Base-by-base conservation (phyloP, 2,888 invertebrate species). In the Colostygia pectinataria region DNA sequence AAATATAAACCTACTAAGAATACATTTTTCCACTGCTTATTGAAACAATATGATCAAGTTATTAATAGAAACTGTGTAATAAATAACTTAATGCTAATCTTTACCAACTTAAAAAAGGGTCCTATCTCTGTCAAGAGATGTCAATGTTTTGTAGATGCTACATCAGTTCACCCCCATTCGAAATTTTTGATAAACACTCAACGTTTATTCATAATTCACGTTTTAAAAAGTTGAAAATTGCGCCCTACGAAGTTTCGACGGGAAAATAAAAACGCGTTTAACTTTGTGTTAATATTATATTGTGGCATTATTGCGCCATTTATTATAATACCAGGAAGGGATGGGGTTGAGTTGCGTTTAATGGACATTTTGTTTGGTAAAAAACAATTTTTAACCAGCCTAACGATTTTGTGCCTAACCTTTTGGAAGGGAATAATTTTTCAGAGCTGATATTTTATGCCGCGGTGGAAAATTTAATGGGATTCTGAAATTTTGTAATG, bases 201-300 rank as follows among this genome's bases (percentile, higher is more conserved):
- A 84, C 65, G 86, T 88, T 87, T 86, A 84, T 83, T 80, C 71
- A 77, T 77, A 80, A 74, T 74, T 70, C 68, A 66, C 71, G 86
- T 85, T 85, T 86, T 84, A 50, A 39, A 43, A 47, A 52, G 46
- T 39, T 25, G 36, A 40, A 48, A 49, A 53, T 53, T 48, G 48
- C 45, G 38, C 20, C 34, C 77, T 77, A 63, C 71, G 74, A 81
- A 87, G 78, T 86, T 87, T 80, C 55, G 75, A 75, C 74, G 79
- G 80, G 74, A 83, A 89, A 87, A 86, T 86, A 88, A 89, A 89
- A 88, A 85, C 80, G 77, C 83, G 83, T 86, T 89, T 89, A 88
- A 90, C 90, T 90, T 90, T 88, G 84, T 85, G 88, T 87, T 89
- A 88, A 87, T 90, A 88, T 89, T 86, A 89, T 90, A 89, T 87